Evolutionary conservation across 23 tunicate species (phyloP), one percentile per base, ranked within the genome.

Genomic region (Phallusia fumigata): DNA sequence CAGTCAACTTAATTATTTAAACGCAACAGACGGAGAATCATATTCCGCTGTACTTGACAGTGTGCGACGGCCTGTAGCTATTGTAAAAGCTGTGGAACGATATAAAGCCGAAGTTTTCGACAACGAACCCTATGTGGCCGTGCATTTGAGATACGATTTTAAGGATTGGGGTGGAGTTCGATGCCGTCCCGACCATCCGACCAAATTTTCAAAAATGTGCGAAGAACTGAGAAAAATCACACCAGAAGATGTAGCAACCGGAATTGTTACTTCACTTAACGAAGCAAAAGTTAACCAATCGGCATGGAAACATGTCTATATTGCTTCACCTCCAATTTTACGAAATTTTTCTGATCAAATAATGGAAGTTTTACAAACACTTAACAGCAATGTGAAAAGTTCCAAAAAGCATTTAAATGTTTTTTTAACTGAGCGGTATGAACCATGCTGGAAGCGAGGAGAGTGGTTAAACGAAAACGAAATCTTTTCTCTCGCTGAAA

Each of bases 61-160:
- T 12, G 76, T 84, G 31, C 3, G 76, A 53, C 88, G 45, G 50
- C 88, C 88, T 6, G 18, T 30, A 19, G 78, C 82, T 35, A 84
- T 84, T 22, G 76, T 24, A 22, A 53, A 84, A 52, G 88, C 81
- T 24, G 88, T 81, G 6, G 32, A 53, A 76, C 30, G 19, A 32
- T 84, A 31, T 75, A 34, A 45, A 5, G 30, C 52, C 8, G 82
- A 76, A 13, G 47, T 45, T 76, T 76, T 76, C 0, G 36, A 34
- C 3, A 35, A 28, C 26, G 73, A 84, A 35, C 5, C 22, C 22
- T 84, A 76, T 34, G 81, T 53, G 24, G 82, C 88, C 19, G 75
- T 84, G 15, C 88, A 84, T 77, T 84, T 82, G 88, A 53, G 88
- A 33, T 84, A 76, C 53, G 82, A 84, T 32, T 18, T 24, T 15